phyloP scores from a whole-genome alignment of 2,113 vertebrate genomes.

The Xiphophorus couchianus region DNA sequence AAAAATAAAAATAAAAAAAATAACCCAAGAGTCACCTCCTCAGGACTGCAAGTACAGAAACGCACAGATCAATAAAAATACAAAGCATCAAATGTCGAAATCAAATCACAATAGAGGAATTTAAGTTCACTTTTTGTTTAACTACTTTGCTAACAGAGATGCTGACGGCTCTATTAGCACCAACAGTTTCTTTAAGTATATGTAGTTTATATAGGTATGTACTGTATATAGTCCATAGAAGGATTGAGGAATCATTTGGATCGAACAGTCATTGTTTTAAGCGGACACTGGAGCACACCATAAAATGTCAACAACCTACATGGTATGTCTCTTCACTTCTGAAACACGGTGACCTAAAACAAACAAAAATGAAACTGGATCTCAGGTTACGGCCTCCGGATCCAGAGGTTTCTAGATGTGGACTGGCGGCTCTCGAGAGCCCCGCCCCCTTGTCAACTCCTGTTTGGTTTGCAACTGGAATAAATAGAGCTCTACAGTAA shows the following conservation, averaged over 20 bases:
- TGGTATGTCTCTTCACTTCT: slow-evolving; percentile 66
- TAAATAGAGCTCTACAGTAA: slow-evolving; percentile 43
- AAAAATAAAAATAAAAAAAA: slow-evolving; percentile 36
- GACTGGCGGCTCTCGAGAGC: slow-evolving; percentile 16
- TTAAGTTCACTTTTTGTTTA: slow-evolving; percentile 78
- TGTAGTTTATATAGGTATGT: slow-evolving; percentile 78
- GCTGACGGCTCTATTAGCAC: slow-evolving; percentile 74
- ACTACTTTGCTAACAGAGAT: slow-evolving; percentile 79
- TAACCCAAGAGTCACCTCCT: slow-evolving; percentile 74
- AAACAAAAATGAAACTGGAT: slow-evolving; percentile 28
- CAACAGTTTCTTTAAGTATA: slow-evolving; percentile 77
- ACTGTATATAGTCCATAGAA: slow-evolving; percentile 70
- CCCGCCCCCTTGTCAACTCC: slow-evolving; percentile 21
- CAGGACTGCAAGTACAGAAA: slow-evolving; percentile 81
- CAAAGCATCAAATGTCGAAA: slow-evolving; percentile 77
- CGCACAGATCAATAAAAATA: slow-evolving; percentile 81
- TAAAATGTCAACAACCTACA: slow-evolving; percentile 35
- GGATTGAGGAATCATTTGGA: slow-evolving; percentile 55
- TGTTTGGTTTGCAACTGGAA: slow-evolving; percentile 48
- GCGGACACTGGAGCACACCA: slow-evolving; percentile 48
- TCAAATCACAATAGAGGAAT: slow-evolving; percentile 77
- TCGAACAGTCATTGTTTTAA: slow-evolving; percentile 72
- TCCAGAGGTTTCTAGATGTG: slow-evolving; percentile 20
- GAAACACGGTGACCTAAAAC: slow-evolving; percentile 44
- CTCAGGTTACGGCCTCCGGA: slow-evolving; percentile 21